Evolutionary conservation across 2,113 vertebrate genomes (phyloP).

Genomic region (Spheniscus mendiculus): DNA sequence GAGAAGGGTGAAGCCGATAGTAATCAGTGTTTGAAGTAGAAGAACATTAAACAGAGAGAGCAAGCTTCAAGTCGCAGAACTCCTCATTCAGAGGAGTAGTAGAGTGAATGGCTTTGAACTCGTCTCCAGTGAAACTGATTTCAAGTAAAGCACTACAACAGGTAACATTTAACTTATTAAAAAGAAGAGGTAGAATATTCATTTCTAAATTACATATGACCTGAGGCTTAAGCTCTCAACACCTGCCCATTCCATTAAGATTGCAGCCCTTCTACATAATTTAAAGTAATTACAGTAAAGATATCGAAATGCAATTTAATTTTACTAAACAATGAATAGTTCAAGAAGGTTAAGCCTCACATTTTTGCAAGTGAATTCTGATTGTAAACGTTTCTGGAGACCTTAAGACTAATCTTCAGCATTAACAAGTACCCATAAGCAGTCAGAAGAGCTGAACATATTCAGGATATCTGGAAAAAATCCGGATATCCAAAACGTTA

Average conservation of each 20-base stretch:
- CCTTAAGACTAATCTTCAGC: background rate
- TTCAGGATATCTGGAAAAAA: background rate
- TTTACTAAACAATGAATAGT: slow-evolving; percentile 14
- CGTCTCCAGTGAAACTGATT: background rate
- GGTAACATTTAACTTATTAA: background rate
- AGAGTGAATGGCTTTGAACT: background rate
- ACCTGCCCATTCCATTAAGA: background rate
- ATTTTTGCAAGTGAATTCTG: background rate
- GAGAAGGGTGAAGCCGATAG: background rate
- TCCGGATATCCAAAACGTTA: background rate
- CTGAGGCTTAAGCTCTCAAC: background rate
- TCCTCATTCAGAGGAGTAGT: background rate
- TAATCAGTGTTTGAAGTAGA: background rate
- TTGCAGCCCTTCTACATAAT: background rate
- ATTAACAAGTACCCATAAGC: background rate
- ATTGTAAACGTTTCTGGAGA: background rate
- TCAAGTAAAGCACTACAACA: background rate
- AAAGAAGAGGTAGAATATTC: background rate
- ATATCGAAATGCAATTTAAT: background rate
- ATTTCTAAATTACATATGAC: background rate
- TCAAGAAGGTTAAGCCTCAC: background rate
- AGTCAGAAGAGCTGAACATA: background rate
- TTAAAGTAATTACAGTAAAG: slow-evolving; percentile 1
- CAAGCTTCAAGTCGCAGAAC: background rate
- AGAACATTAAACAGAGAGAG: background rate